Evolutionary conservation across 2,797 vertebrate genomes (phyloP), one percentile per base, ranked within the genome.

Genomic region (Sciurus carolinensis): DNA sequence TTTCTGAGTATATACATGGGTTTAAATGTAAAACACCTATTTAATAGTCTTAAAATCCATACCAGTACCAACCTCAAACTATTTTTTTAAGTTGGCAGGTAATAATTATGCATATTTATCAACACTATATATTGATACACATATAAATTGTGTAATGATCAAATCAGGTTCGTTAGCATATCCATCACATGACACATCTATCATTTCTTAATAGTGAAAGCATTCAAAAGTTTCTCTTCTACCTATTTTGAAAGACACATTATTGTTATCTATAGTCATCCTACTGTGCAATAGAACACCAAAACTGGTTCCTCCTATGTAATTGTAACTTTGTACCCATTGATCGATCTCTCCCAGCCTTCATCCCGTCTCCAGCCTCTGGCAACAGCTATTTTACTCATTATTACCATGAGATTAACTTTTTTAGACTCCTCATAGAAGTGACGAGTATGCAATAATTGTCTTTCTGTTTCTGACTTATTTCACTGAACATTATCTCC

Each of bases 11-110:
- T 72, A 33, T 72, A 66, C 33, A 30, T 87, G n/a, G 36, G 13
- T 80, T 75, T 94, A 20, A 85, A 92, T 88, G 20, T 90, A 91
- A 95, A 91, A 54, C 8, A 79, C 67, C 50, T 22, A 59, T 80
- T 91, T 57, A 80, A 14, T 80, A 88, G 54, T 88, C 66, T 36
- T 88, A 88, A 91, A 79, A 79, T 93, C 39, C 47, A 62, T 54
- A 84, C 20, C 14, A 22, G 54, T 7, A 84, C n/a, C 47, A 85
- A 79, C 50, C 66, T 17, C 72, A 88, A 81, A 73, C 36, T 84
- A 79, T 66, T 66, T 20, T 39, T 77, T 57, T 71, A 57, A 22
- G 7, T 57, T 57, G 54, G 7, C 54, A 57, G 20, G 20, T 8
- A 57, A 57, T 57, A 22, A 57, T 57, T 57, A 57, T 57, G 20